Evolutionary conservation across 2,113 vertebrate species (phyloP).

Genomic region (Ondatra zibethicus): DNA sequence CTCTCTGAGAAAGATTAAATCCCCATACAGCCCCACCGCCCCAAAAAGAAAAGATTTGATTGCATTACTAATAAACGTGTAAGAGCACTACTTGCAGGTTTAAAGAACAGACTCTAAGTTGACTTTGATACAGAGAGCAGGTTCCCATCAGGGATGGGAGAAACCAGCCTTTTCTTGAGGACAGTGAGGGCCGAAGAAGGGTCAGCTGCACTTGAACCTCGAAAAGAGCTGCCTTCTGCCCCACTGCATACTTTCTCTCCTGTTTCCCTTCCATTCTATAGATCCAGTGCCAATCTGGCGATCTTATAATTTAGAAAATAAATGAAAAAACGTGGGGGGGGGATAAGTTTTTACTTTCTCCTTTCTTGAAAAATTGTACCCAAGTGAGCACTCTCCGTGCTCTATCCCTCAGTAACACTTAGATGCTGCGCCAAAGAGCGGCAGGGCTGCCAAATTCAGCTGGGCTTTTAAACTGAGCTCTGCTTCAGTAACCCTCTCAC

Average conservation of each 20-base stretch:
- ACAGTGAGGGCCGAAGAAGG: accelerated
- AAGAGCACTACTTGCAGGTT: not conserved
- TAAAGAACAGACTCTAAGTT: not conserved
- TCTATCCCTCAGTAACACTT: not conserved
- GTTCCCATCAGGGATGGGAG: not conserved
- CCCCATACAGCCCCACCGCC: accelerated
- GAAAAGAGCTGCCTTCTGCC: not conserved
- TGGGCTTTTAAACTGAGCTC: not conserved
- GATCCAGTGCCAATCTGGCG: not conserved
- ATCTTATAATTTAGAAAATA: conserved; percentile 31
- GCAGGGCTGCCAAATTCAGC: conserved; percentile 38
- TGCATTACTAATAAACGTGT: not conserved
- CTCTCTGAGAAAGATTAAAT: not conserved
- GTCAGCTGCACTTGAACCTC: accelerated
- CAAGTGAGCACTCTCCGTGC: not conserved
- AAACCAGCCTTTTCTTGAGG: not conserved
- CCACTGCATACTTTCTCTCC: not conserved
- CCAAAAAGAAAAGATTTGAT: no score
- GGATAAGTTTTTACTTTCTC: conserved; percentile 6
- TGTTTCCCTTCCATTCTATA: not conserved
- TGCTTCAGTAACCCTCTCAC: conserved; percentile 32
- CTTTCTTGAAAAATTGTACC: conserved; percentile 17
- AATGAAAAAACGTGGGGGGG: not conserved
- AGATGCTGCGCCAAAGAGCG: not conserved
- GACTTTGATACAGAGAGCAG: not conserved